A percentile compares a stretch with the other conserved stretches of the same genome.
Evolutionary conservation across 2,797 vertebrate genomes (phyloP).

Genomic region (Lithobates sylvaticus): DNA sequence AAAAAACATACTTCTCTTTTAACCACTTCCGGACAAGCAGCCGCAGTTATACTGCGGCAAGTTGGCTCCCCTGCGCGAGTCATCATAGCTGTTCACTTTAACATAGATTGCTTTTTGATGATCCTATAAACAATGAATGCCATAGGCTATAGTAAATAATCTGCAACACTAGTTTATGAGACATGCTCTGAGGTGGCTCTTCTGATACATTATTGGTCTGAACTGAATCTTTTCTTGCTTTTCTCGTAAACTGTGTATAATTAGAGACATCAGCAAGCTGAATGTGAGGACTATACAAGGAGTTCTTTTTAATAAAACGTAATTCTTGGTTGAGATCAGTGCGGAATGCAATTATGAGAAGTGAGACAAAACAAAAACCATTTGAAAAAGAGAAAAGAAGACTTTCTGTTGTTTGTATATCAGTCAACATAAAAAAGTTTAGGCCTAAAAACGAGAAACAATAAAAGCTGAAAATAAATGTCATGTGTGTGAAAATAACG

Average conservation of each 20-base stretch:
- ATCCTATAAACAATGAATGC: too few relatives aligned
- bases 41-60: too few relatives aligned
- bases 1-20: too few relatives aligned
- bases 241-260: background rate
- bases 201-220: too few relatives aligned
- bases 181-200: too few relatives aligned
- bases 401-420: background rate
- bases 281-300: slow-evolving; percentile 1
- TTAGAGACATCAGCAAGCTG: background rate
- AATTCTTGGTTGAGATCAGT: background rate
- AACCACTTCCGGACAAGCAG: too few relatives aligned
- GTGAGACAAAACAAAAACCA: background rate
- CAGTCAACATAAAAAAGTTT: background rate
- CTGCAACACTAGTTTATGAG: too few relatives aligned
- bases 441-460: background rate
- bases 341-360: background rate
- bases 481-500: too few relatives aligned
- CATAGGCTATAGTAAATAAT: too few relatives aligned
- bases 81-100: too few relatives aligned
- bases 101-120: too few relatives aligned
- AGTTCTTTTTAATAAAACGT: background rate
- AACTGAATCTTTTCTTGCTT: background rate
- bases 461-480: background rate
- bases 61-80: too few relatives aligned
- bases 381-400: background rate